Evolutionary conservation across 1,140 invertebrate species (phyloP).

Genomic region (Heliconius hermathena): DNA sequence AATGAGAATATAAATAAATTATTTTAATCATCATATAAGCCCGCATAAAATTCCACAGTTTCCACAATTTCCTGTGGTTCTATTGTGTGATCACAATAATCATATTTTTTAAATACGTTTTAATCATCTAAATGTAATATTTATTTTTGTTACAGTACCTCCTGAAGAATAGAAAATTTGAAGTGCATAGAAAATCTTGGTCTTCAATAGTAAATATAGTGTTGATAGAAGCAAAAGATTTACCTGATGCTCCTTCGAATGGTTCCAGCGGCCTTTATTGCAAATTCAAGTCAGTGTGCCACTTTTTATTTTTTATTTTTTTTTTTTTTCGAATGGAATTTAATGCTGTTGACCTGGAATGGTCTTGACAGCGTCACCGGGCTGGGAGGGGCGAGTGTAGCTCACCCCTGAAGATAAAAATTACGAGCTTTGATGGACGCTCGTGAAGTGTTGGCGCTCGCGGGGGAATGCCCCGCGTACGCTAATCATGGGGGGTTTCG

Average conservation of each 20-base stretch:
- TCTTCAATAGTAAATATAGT: conserved; percentile 70
- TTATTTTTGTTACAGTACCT: conserved; percentile 60
- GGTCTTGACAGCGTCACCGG: no score
- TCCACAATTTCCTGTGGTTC: background rate
- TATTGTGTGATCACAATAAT: background rate
- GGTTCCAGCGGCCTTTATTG: conserved; percentile 67
- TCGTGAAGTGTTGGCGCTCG: no score
- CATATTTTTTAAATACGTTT: background rate
- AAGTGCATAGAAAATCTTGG: conserved; percentile 69
- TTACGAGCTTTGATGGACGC: no score
- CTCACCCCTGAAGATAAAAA: no score
- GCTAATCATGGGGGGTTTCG: no score
- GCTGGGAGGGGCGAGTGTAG: no score
- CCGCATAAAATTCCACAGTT: background rate
- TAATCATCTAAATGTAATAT: background rate
- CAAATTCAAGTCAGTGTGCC: conserved; percentile 68
- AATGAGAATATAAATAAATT: background rate
- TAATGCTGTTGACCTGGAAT: no score
- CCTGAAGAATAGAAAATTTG: conserved; percentile 69
- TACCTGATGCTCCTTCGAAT: conserved; percentile 56
- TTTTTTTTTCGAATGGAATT: no score
- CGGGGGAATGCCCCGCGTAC: no score
- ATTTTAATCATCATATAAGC: background rate
- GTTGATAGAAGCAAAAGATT: conserved; percentile 69
- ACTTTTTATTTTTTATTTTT: no score